phyloP scores from a whole-genome alignment of 1,140 invertebrate genomes.

The Drosophila nannoptera region DNA sequence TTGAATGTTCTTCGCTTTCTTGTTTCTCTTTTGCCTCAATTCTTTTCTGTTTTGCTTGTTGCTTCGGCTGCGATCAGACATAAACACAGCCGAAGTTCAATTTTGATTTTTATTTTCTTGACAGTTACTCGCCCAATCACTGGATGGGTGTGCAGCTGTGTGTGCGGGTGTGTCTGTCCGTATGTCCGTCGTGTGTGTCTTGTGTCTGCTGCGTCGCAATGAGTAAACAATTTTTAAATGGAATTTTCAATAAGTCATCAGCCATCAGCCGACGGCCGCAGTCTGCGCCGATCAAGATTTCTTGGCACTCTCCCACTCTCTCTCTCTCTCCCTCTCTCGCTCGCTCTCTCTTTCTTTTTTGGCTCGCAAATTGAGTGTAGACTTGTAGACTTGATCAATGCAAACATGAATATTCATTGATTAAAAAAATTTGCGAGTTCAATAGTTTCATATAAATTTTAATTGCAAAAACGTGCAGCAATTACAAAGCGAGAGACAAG shows the following conservation, averaged over 20 bases:
- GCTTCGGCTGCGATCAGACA: conserved; percentile 59
- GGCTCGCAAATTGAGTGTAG: conserved; percentile 42
- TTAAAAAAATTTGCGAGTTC: conserved; percentile 59
- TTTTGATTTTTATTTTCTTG: conserved; percentile 63
- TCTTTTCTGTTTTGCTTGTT: conserved; percentile 42
- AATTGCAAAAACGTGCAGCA: conserved; percentile 67
- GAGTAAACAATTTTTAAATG: conserved; percentile 79
- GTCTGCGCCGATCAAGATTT: conserved; percentile 28
- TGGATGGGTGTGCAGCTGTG: conserved; percentile 11
- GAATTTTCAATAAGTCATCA: conserved; percentile 79
- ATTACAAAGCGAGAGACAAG: conserved; percentile 19
- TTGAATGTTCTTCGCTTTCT: conserved; percentile 14
- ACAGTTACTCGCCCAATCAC: conserved; percentile 46
- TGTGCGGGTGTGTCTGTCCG: conserved; percentile 1
- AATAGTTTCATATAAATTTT: conserved; percentile 75
- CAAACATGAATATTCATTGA: conserved; percentile 56
- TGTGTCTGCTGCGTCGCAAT: conserved; percentile 60
- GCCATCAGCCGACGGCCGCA: conserved; percentile 33
- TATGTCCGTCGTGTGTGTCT: conserved; percentile 23
- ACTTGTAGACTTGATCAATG: conserved; percentile 43
- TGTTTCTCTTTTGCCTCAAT: conserved; percentile 7
- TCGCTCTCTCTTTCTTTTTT: conserved; percentile 11
- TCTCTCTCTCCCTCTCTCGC: conserved; percentile 19
- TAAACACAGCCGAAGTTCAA: conserved; percentile 66
- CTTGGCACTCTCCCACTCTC: neutral